Conservation (phyloP, 1,140 invertebrate species). For the Zelostemma sp. region DNA sequence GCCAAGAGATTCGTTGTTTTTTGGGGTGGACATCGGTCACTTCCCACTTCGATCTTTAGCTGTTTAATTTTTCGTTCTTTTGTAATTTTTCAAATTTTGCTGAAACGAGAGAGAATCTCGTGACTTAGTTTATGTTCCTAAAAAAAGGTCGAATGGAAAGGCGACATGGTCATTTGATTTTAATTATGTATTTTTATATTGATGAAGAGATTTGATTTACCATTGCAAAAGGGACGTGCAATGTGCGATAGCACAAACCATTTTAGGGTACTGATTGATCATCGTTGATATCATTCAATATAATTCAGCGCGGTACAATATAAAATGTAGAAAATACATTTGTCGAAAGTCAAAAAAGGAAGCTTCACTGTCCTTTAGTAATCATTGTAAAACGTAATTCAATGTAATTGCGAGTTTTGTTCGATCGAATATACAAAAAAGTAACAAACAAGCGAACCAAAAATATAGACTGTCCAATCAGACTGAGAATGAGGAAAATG, state of each 20-base stretch:
- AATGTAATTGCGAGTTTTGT: background rate
- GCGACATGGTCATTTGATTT: no score
- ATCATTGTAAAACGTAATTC: background rate
- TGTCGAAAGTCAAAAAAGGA: no score
- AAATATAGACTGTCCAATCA: background rate
- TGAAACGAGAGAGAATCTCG: background rate
- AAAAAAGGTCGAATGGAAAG: background rate
- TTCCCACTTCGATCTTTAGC: background rate
- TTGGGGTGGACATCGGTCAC: conserved; percentile 1
- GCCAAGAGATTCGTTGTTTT: no score
- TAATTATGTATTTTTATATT: no score
- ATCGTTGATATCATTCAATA: conserved; percentile 1
- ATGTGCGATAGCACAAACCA: conserved; percentile 8
- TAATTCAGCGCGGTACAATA: conserved; percentile 1
- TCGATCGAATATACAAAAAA: no score
- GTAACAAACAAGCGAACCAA: background rate
- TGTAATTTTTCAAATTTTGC: no score
- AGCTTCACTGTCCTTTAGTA: background rate
- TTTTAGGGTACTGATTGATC: background rate
- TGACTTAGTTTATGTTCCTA: background rate
- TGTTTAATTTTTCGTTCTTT: no score
- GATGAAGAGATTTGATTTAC: no score
- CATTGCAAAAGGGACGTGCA: conserved; percentile 5
- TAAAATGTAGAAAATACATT: background rate
- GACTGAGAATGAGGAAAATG: background rate